Percentiles rank a stretch among this genome's conserved stretches.
Evolutionary conservation across 2,113 vertebrate genomes (phyloP).

Genomic region (Laticauda colubrina): DNA sequence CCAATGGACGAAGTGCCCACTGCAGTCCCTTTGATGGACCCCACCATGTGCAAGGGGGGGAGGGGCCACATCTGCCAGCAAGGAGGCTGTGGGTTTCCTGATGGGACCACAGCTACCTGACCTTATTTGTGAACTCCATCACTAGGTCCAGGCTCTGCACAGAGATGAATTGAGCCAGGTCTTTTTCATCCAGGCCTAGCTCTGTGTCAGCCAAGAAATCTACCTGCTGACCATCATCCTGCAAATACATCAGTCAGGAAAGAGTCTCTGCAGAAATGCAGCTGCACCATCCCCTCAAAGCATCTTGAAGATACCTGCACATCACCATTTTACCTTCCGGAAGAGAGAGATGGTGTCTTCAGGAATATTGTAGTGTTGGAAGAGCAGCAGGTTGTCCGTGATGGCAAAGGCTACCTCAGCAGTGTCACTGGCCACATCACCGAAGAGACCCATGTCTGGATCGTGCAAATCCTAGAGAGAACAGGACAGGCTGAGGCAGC

Average conservation of each 20-base stretch:
- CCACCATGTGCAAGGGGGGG: neutral
- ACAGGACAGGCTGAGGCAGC: neutral
- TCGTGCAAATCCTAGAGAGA: constrained; percentile 72
- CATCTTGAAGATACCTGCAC: neutral
- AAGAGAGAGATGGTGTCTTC: constrained; percentile 79
- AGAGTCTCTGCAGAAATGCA: no score
- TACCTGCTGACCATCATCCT: constrained; percentile 73
- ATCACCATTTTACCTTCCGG: constrained; percentile 77
- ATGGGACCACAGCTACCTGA: neutral
- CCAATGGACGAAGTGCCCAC: neutral
- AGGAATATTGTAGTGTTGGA: constrained; percentile 75
- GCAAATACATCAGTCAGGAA: neutral
- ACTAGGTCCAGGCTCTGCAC: constrained; percentile 82
- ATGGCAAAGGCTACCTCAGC: constrained; percentile 77
- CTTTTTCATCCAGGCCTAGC: constrained; percentile 62
- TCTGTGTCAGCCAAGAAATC: constrained; percentile 72
- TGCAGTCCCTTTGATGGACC: neutral
- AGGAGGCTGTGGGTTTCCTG: accelerated
- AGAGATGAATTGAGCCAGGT: constrained; percentile 74
- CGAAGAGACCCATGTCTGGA: constrained; percentile 66
- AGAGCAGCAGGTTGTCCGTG: constrained; percentile 70
- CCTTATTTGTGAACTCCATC: constrained; percentile 79
- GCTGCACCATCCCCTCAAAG: neutral
- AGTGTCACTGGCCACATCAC: constrained; percentile 64
- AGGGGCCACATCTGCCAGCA: no score